Evolutionary conservation across 2,113 vertebrate species (phyloP).

Genomic region (Oenanthe melanoleuca): DNA sequence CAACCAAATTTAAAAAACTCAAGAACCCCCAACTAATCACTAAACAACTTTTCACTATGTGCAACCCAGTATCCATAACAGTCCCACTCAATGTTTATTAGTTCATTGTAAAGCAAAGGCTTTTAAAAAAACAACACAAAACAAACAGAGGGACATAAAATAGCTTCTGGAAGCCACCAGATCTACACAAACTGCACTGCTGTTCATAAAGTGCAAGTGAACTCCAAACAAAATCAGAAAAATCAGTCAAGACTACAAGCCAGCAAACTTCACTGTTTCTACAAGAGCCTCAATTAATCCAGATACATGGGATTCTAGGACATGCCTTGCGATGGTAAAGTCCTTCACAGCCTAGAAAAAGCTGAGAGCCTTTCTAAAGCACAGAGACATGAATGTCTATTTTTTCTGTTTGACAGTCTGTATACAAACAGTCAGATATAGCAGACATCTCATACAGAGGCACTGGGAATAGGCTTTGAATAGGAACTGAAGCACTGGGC

Average conservation of each 20-base stretch:
- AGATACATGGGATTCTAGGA: background rate
- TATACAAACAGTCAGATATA: background rate
- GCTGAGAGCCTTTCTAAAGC: background rate
- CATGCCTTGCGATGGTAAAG: background rate
- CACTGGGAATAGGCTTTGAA: background rate
- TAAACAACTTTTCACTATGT: background rate
- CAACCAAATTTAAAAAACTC: background rate
- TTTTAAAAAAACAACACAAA: background rate
- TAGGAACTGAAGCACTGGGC: background rate
- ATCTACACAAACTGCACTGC: background rate
- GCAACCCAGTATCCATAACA: background rate
- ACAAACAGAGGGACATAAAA: background rate
- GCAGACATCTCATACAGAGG: background rate
- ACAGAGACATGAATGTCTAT: accelerated
- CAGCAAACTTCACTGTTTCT: background rate
- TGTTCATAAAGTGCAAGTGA: background rate
- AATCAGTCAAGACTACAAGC: background rate
- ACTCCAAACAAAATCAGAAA: background rate
- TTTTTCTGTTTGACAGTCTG: background rate
- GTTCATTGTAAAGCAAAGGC: background rate
- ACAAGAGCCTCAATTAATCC: background rate
- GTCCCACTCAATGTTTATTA: background rate
- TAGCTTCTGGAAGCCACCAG: background rate
- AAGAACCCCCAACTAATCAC: background rate
- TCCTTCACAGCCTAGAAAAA: background rate